Evolutionary conservation across 2,888 invertebrate genomes (phyloP), one percentile per base, ranked within the genome.

Genomic region (Drosophila merina): DNA sequence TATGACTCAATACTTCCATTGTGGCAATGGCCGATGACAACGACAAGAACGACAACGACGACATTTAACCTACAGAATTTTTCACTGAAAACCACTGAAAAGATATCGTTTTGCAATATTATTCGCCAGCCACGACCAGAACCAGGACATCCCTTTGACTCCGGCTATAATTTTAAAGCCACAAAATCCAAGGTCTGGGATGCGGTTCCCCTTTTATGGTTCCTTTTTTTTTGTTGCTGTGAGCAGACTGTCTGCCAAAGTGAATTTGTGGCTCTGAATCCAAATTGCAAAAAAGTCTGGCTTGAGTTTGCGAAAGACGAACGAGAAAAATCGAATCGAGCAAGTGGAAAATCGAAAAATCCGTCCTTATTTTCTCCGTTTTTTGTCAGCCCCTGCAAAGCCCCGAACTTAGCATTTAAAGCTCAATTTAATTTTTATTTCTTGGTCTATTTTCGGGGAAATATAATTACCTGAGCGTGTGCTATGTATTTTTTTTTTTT

Each of bases 121-220:
- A 75, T 20, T 20, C 20, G 20, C 20, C 20, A 20, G 20, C 20
- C 73, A 28, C n/a, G n/a, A n/a, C n/a, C n/a, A n/a, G 28, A 5
- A 4, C 42, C 42, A 42, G 8, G 9, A 10, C 25, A 44, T 42
- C 20, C 79, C 73, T 75, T 76, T 56, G 25, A 74, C 75, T 42
- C 59, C 77, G 62, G 81, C 76, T 76, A 83, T 81, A 77, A 79
- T 79, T 81, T 83, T 81, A 79, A 84, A 83, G 83, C 77, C 66
- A 75, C 69, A 71, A 76, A 75, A 73, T 75, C 67, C 60, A 52
- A 36, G 44, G 51, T 31, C 26, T 33, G 36, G 45, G 47, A 48
- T 31, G 42, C 36, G 49, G 30, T 4, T 38, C 44, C 1, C 69
- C 25, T 54, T 44, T 31, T 47, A 30, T 30, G 31, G 20, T 20